Evolutionary conservation across 2,888 invertebrate genomes (phyloP).

Genomic region (Leucophenga maculata): DNA sequence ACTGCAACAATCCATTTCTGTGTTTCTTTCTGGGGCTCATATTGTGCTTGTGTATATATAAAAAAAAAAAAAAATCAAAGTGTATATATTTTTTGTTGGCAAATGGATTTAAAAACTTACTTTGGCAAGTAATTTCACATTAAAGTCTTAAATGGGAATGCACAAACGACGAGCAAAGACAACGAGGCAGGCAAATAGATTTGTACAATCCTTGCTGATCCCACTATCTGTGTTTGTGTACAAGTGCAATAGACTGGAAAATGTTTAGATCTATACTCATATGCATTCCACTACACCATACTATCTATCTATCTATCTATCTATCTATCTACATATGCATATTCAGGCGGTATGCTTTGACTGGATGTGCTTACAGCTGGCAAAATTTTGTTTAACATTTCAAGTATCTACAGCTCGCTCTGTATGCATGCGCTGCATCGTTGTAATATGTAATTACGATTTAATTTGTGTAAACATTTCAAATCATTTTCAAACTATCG

Average conservation of each 20-base stretch:
- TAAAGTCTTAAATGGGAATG: not conserved
- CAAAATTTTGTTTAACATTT: not conserved
- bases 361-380: not conserved
- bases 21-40: no score
- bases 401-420: not conserved
- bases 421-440: no score
- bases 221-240: not conserved
- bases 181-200: not conserved
- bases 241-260: constrained; percentile 21
- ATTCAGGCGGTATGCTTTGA: constrained; percentile 6
- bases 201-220: no score
- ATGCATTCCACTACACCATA: not conserved
- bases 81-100: not conserved
- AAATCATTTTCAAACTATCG: no score
- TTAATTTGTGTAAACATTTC: constrained; percentile 2
- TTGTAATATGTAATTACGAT: constrained; percentile 4
- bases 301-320: no score
- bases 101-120: constrained; percentile 3
- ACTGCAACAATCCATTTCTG: no score
- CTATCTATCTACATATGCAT: no score
- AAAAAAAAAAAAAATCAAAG: no score
- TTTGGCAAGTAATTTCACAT: constrained; percentile 12
- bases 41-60: no score
- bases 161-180: not conserved
- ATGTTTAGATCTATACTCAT: not conserved